These are phyloP conservation scores for Ammodytes dubius DNA, from an alignment of 2,113 vertebrate species.

Conservation along the genomic window DNA sequence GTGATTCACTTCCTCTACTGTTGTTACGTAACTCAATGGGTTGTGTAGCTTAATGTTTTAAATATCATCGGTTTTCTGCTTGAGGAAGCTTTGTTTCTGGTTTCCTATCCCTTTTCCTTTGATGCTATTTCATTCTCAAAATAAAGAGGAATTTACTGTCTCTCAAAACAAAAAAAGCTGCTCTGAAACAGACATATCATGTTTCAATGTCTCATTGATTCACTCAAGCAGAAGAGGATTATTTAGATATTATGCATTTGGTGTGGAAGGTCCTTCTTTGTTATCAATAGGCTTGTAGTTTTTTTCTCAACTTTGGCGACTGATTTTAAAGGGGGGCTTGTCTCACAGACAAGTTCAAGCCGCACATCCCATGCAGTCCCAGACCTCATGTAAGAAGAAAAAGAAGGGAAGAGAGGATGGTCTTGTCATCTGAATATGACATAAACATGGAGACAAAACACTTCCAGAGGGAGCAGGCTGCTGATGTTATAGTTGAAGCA, in stretches of 20 bases:
- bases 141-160: slow-evolving; percentile 23
- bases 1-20: slow-evolving; percentile 36
- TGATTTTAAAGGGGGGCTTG: slow-evolving; percentile 21
- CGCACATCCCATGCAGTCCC: not conserved
- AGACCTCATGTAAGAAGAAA: not conserved
- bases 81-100: not conserved
- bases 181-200: not conserved
- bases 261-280: not conserved
- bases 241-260: not conserved
- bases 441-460: slow-evolving; percentile 30
- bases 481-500: slow-evolving; percentile 38
- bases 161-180: not conserved
- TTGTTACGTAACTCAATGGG: slow-evolving; percentile 22
- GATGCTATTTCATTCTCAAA: not conserved
- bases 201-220: slow-evolving; percentile 7
- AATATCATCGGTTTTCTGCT: too few species aligned
- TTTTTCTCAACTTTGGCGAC: not conserved
- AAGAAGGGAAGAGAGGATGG: slow-evolving; percentile 3
- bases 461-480: slow-evolving; percentile 24
- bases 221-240: not conserved
- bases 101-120: not conserved
- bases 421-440: slow-evolving; percentile 30
- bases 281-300: not conserved
- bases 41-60: not conserved
- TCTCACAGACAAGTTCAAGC: not conserved